phyloP scores from a whole-genome alignment of 1,140 invertebrate species.

The Drosophila leontia region DNA sequence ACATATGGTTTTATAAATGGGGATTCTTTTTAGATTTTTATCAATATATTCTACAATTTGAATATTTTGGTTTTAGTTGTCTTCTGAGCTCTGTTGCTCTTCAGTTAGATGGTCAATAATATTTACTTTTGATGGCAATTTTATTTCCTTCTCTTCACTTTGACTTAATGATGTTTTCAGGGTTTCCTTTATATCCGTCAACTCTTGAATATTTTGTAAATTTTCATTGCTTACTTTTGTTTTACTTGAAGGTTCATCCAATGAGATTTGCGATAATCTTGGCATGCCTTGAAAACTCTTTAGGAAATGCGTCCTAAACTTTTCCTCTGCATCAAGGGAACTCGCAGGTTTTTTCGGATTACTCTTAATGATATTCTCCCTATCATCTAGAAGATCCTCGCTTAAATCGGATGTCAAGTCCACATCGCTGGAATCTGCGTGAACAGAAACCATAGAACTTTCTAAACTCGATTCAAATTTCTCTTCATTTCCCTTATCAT shows the following conservation, averaged over 20 bases:
- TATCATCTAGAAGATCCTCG: background rate
- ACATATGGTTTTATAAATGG: no score
- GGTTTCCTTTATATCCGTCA: background rate
- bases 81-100: background rate
- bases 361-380: background rate
- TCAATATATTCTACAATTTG: background rate
- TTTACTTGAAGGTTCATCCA: background rate
- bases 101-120: background rate
- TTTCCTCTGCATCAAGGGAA: background rate
- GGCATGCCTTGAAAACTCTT: conserved; percentile 17
- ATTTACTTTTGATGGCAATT: background rate
- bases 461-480: background rate
- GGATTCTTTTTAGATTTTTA: background rate
- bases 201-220: background rate
- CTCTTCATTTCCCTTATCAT: no score
- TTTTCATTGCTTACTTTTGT: background rate
- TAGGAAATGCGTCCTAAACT: conserved; percentile 42
- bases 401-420: conserved; percentile 18
- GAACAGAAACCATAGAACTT: background rate
- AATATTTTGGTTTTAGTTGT: background rate
- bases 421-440: background rate
- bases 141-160: background rate
- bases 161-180: background rate
- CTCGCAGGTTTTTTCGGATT: background rate
- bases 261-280: conserved; percentile 25